Base-by-base conservation (phyloP, 2,888 invertebrate species). In the Lithophane ornitopus region DNA sequence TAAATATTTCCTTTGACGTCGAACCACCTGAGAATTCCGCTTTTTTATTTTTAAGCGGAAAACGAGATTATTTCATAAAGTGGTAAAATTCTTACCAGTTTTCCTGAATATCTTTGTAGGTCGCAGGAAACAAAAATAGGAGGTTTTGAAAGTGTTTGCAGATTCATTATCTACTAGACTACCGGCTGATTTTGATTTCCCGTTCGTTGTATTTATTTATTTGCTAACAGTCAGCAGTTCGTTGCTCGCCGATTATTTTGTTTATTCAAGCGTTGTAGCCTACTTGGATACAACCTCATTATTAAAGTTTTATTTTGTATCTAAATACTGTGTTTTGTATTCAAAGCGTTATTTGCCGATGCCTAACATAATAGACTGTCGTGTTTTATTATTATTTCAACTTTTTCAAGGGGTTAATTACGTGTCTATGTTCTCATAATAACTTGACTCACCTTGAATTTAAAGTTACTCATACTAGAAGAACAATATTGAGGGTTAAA, bases 181-280 rank as follows among this genome's bases (percentile, higher is more conserved):
- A 70, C 62, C 52, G 58, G 80, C 76, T 80, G 83, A 80, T 77
- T 82, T 74, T 69, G 80, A 85, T 85, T 87, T 86, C 70, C 78
- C 78, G 67, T 76, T 77, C 61, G 49, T 58, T 65, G 70, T 80
- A 58, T 88, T 87, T 82, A 75, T 88, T 85, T 84, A 80, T 87
- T 84, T 88, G 80, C 76, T 74, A 80, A 71, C 79, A 81, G 70
- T 87, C 84, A 84, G 87, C 87, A 69, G 67, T 85, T 84, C 70
- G 76, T 83, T 84, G 74, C 78, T 76, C 28, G 26, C 68, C 72
- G 58, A 80, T 86, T 58, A 67, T 76, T 77, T 80, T 84, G 59
- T 81, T 81, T 75, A 71, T 74, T 70, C 74, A 71, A 63, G 49
- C 39, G 22, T 76, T 74, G n/a, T 68, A 16, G 54, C 71, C 62